Base-by-base conservation (phyloP, 2,113 vertebrate species). In the Suricata suricatta region DNA sequence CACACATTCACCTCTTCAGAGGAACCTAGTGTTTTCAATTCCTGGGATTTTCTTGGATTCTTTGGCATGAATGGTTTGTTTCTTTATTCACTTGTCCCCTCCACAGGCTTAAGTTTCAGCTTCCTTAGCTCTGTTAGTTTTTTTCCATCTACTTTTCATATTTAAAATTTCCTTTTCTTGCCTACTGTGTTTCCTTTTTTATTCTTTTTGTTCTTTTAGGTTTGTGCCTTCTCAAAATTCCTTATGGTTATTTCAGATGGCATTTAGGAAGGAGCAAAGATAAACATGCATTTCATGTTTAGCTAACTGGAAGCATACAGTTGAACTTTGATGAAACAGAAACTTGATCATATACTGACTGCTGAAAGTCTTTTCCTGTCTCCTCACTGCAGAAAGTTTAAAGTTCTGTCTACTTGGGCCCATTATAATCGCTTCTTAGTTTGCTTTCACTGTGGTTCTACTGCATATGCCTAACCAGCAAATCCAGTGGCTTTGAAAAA, bases 21-120 rank as follows among this genome's bases (percentile, higher is more conserved):
- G 35, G 71, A 66, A 68, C 13, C 38, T 83, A 69, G 16, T 74
- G 1, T 63, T 50, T 95, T 74, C 63, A 25, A 68, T 47, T 92
- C 47, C 74, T 80, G 71, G 60, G 27, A 54, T 89, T 93, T 85
- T 72, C 82, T 92, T 93, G 52, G 83, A 47, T 89, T 86, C 52
- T 71, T 4, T 81, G 71, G 27, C 82, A 72, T n/a, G 57, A 88
- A 52, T 82, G 9, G 33, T 82, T 82, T 86, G 41, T 89, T 96
- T 69, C 47, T 95, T 54, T 54, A 31, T 63, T 88, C 66, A 38
- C 31, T 82, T 50, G 66, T 3, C n/a, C 35, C 69, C 44, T 87
- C 31, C 25, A 29, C 16, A 27, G 52, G 69, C 25, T 95, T 93
- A 81, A 15, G 21, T 85, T 94, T 90, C 93, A 38, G 64, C 76